Evolutionary conservation across 2,797 vertebrate genomes (phyloP).

Genomic region (Darevskia mixta): DNA sequence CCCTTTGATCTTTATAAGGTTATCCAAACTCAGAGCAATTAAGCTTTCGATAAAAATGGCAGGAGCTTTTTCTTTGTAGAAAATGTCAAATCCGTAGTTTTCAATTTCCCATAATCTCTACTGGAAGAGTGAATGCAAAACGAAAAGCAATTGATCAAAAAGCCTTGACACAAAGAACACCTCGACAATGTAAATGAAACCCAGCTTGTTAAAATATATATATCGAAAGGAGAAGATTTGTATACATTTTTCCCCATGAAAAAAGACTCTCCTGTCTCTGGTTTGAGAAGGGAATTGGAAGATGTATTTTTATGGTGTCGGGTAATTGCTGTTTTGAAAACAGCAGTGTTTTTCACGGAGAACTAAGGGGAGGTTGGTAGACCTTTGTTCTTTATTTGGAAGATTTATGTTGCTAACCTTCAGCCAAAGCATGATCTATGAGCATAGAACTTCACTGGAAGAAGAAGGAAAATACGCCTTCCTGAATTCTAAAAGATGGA

Average conservation of each 20-base stretch:
- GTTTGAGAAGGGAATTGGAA: conserved; percentile 50
- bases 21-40: conserved; percentile 40
- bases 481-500: conserved; percentile 57
- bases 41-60: conserved; percentile 31
- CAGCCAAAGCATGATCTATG: conserved; percentile 58
- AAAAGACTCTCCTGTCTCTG: conserved; percentile 13
- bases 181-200: conserved; percentile 12
- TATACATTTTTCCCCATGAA: conserved; percentile 26
- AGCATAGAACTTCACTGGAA: conserved; percentile 51
- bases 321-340: conserved; percentile 68
- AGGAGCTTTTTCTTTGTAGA: conserved; percentile 37
- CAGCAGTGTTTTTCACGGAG: conserved; percentile 55
- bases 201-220: neutral
- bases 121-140: conserved; percentile 44
- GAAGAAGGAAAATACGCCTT: conserved; percentile 36
- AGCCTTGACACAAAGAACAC: conserved; percentile 6
- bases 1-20: conserved; percentile 28
- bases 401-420: conserved; percentile 71
- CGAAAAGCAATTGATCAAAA: conserved; percentile 30
- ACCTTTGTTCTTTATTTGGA: conserved; percentile 68
- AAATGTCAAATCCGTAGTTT: conserved; percentile 20
- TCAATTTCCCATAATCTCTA: conserved; percentile 36
- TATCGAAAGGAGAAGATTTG: neutral
- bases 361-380: conserved; percentile 52
- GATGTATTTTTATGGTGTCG: conserved; percentile 48